Evolutionary conservation across 2,888 invertebrate species (phyloP).

Genomic region (Bombylius discolor): DNA sequence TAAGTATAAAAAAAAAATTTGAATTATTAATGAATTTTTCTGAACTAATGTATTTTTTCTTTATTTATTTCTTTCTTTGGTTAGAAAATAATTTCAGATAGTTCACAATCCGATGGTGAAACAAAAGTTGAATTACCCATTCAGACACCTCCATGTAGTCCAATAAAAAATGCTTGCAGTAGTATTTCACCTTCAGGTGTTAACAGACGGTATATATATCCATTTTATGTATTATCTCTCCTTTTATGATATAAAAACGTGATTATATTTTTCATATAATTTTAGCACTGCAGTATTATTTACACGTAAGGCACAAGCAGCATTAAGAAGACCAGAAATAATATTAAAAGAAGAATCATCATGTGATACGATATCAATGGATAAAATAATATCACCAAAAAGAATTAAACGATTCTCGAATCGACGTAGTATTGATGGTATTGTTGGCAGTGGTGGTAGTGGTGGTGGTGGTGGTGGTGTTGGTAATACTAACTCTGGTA

Average conservation of each 20-base stretch:
- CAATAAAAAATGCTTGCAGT: slow-evolving; percentile 30
- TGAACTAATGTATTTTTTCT: not conserved
- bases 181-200: slow-evolving; percentile 36
- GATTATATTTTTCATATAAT: not conserved
- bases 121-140: slow-evolving; percentile 21
- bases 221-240: not conserved
- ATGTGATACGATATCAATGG: slow-evolving; percentile 17
- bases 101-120: slow-evolving; percentile 32
- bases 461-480: slow-evolving; percentile 10
- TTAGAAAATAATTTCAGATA: slow-evolving; percentile 20
- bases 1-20: slow-evolving; percentile 14
- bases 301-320: slow-evolving; percentile 56
- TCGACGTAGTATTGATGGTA: slow-evolving; percentile 14
- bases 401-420: slow-evolving; percentile 30
- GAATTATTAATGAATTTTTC: not conserved
- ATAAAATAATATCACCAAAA: slow-evolving; percentile 30
- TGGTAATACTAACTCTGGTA: not conserved
- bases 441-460: slow-evolving; percentile 14
- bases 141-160: slow-evolving; percentile 36
- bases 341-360: slow-evolving; percentile 17
- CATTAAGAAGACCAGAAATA: slow-evolving; percentile 33
- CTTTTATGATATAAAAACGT: not conserved
- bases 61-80: not conserved
- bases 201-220: slow-evolving; percentile 29
- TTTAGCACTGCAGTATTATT: slow-evolving; percentile 61